Base-by-base conservation (phyloP, 1,140 invertebrate species). In the Augochlora pura region DNA sequence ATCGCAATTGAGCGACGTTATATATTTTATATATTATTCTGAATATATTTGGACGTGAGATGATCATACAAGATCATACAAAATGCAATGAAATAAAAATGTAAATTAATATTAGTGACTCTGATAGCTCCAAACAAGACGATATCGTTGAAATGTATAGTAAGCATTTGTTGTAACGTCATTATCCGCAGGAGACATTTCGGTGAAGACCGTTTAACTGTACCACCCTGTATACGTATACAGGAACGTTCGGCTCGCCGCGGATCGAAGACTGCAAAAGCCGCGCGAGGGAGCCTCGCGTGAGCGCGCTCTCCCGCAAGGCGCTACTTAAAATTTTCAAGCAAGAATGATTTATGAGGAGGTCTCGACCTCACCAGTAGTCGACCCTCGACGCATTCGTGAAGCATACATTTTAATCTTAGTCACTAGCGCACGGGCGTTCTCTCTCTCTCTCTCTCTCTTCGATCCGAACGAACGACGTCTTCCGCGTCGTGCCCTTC, bases 351-450 rank as follows among this genome's bases (percentile, higher is more conserved):
- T 85, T 85, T 84, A 85, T 73, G 82, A 80, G 73, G 60, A 84
- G 82, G 82, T 68, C 82, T 84, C 83, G 83, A 80, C 82, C 83
- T 85, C 82, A 82, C 83, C 83, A 73, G 72, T 77, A 85, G 77
- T 85, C 82, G 73, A 73, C 83, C 81, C 82, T 81, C 73, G 21
- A 77, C 78, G 78, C 77, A 83, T 85, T 85, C 77, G 83, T 76
- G 83, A 69, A 66, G 72, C 83, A 84, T 81, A 85, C 78, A 84
- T 85, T 85, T 85, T 85, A 85, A 85, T 85, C 83, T 85, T 85
- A 84, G 82, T 84, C 83, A 84, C 60, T 7, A 27, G 38, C 52
- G 49, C 79, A 69, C 27, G 38, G 73, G 67, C 16, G 49, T 60
- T 57, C 59, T 74, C 46, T 66, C n/a, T n/a, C n/a, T n/a, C n/a